Evolutionary conservation across 2,797 vertebrate species (phyloP).

Genomic region (Capromys pilorides): DNA sequence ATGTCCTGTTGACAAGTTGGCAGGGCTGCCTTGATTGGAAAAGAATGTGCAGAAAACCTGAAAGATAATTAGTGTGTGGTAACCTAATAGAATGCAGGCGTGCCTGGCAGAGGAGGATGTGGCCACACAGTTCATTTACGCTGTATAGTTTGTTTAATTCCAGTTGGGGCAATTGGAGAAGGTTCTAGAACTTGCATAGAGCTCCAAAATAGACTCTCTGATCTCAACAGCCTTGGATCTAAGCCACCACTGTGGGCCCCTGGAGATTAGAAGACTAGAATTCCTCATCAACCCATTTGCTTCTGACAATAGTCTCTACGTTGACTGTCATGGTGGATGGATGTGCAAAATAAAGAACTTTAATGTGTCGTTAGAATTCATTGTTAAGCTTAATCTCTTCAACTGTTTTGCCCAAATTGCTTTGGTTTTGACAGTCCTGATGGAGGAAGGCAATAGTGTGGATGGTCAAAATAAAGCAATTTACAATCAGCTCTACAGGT

Average conservation of each 20-base stretch:
- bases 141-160: constrained; percentile 58
- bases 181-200: constrained; percentile 56
- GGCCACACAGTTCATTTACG: constrained; percentile 59
- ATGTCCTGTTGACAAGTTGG: constrained; percentile 54
- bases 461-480: not conserved
- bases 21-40: constrained; percentile 65
- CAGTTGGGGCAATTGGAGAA: constrained; percentile 58
- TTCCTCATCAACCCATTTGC: not conserved
- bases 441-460: not conserved
- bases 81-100: not conserved
- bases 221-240: constrained; percentile 34
- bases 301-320: not conserved
- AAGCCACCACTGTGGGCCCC: not conserved
- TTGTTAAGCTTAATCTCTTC: not conserved
- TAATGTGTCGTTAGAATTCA: not conserved
- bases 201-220: constrained; percentile 48
- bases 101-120: constrained; percentile 44
- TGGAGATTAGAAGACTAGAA: constrained; percentile 50
- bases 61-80: constrained; percentile 59
- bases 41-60: constrained; percentile 66
- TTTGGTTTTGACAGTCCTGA: not conserved
- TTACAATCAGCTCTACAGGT: not conserved
- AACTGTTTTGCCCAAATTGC: not conserved
- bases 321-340: not conserved
- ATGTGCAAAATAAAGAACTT: not conserved